phyloP scores from a whole-genome alignment of 2,113 vertebrate genomes.

The Phylloscopus trochiloides region DNA sequence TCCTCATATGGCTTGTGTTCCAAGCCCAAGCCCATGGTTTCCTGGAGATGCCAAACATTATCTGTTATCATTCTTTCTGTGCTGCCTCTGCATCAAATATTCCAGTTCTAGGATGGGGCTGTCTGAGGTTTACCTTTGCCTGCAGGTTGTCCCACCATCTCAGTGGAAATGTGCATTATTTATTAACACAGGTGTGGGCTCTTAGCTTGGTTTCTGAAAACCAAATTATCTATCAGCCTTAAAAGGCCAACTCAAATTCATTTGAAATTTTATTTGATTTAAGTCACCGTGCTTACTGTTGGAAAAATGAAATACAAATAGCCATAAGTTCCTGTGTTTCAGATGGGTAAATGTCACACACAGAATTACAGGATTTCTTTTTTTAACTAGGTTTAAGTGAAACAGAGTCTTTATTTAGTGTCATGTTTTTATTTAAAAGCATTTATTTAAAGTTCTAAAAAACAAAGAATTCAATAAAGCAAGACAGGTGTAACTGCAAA shows the following conservation, averaged over 20 bases:
- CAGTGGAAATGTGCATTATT: background rate
- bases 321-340: background rate
- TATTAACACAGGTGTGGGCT: background rate
- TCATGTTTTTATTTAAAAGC: constrained; percentile 70
- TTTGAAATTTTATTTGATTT: constrained; percentile 10
- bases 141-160: background rate
- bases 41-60: background rate
- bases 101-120: background rate
- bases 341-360: background rate
- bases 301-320: constrained; percentile 7
- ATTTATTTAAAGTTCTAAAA: constrained; percentile 75
- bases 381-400: constrained; percentile 27
- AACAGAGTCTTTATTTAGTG: constrained; percentile 59
- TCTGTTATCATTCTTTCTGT: background rate
- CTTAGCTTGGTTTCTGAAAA: background rate
- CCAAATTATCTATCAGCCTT: background rate
- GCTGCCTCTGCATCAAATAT: background rate
- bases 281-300: background rate
- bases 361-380: background rate
- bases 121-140: background rate
- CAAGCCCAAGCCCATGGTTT: fast-evolving
- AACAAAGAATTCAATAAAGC: constrained; percentile 66
- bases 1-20: too few relatives aligned
- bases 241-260: background rate
- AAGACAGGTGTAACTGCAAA: constrained; percentile 64